Evolutionary conservation across 2,797 vertebrate species (phyloP).

Genomic region (Astyanax mexicanus): DNA sequence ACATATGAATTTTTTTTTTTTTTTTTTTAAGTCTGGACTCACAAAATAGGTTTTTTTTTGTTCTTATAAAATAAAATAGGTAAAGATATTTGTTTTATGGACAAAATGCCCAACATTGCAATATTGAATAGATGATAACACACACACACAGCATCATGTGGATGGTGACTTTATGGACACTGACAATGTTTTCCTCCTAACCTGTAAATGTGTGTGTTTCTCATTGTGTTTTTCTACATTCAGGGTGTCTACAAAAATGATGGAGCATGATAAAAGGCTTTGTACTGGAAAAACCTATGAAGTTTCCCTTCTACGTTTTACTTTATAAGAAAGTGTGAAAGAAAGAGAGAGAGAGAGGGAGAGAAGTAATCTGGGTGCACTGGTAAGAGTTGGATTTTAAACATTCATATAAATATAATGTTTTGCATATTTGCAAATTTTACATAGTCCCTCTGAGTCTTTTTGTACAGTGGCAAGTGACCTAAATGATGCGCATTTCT

Average conservation of each 20-base stretch:
- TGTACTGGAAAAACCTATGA: conserved; percentile 94
- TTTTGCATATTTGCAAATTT: too few species aligned
- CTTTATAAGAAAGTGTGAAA: conserved; percentile 49
- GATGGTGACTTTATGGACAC: too few species aligned
- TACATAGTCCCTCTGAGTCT: not conserved
- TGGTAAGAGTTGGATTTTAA: conserved; percentile 76
- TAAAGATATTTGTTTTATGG: too few species aligned
- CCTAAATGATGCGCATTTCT: not conserved
- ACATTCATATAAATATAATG: conserved; percentile 15
- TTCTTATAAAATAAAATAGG: too few species aligned
- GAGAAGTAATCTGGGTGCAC: conserved; percentile 85
- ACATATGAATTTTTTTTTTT: too few species aligned
- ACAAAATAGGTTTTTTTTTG: too few species aligned
- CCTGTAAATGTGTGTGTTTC: not conserved
- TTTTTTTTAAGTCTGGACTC: too few species aligned
- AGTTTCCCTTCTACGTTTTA: conserved; percentile 74
- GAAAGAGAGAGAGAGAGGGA: conserved; percentile 47
- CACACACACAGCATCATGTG: too few species aligned
- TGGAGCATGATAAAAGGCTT: conserved; percentile 74
- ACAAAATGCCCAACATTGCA: too few species aligned
- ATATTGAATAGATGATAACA: too few species aligned
- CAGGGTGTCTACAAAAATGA: conserved; percentile 70
- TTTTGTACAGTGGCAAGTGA: not conserved
- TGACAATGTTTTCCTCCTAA: not conserved
- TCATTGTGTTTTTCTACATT: conserved; percentile 51